Conservation (phyloP, 2,888 invertebrate genomes). For the Sminthurides aquaticus region DNA sequence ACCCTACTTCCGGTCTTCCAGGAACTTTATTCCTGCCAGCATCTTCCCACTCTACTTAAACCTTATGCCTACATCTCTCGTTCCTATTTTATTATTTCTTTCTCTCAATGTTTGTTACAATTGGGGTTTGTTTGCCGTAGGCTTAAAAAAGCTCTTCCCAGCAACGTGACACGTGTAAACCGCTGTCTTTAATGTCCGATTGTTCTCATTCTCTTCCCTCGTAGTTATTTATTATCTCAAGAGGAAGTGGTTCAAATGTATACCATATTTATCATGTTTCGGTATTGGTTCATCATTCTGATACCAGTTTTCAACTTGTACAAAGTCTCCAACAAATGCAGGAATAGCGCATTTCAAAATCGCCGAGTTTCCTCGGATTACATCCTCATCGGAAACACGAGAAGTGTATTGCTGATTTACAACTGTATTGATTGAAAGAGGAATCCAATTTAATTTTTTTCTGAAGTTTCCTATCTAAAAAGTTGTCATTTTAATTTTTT, state of each 20-base stretch:
- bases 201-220: too few relatives aligned
- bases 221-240: too few relatives aligned
- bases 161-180: too few relatives aligned
- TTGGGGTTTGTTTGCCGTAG: too few relatives aligned
- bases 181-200: too few relatives aligned
- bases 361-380: conserved; percentile 64
- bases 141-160: too few relatives aligned
- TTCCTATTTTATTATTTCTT: not conserved
- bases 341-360: conserved; percentile 66
- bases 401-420: conserved; percentile 66
- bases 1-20: too few relatives aligned
- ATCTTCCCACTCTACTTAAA: too few relatives aligned
- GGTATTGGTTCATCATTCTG: conserved; percentile 53
- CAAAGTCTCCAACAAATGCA: conserved; percentile 66
- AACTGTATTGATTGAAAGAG: conserved; percentile 49
- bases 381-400: conserved; percentile 65
- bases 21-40: too few relatives aligned
- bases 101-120: not conserved
- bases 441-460: not conserved
- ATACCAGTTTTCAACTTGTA: conserved; percentile 63
- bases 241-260: too few relatives aligned
- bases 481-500: too few relatives aligned
- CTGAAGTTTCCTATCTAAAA: too few relatives aligned
- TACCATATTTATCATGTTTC: conserved; percentile 22
- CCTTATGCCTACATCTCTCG: not conserved